phyloP scores from a whole-genome alignment of 2,888 invertebrate species.

The Rhagium mordax region DNA sequence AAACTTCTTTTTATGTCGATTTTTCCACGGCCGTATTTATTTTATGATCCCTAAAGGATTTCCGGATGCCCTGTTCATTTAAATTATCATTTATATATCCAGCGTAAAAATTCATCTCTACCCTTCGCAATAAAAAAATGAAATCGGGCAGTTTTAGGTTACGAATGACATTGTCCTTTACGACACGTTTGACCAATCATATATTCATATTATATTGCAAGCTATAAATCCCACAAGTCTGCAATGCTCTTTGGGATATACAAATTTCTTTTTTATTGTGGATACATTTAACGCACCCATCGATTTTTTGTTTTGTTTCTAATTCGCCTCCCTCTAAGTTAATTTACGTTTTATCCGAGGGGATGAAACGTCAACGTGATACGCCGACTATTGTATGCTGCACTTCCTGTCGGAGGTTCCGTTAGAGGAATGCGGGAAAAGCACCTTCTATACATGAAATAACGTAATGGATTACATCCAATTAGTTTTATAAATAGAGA shows the following conservation, averaged over 20 bases:
- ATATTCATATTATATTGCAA: neutral
- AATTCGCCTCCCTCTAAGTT: neutral
- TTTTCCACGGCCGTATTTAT: too few relatives aligned
- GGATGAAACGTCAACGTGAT: neutral
- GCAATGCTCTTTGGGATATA: neutral
- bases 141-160: neutral
- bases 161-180: neutral
- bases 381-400: neutral
- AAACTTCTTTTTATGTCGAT: too few relatives aligned
- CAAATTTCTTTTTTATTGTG: neutral
- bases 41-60: too few relatives aligned
- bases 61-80: too few relatives aligned
- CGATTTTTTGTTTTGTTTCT: neutral
- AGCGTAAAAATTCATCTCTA: neutral
- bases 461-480: constrained; percentile 15
- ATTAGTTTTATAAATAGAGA: constrained; percentile 13
- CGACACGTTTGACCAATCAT: neutral
- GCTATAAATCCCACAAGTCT: neutral
- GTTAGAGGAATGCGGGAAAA: neutral
- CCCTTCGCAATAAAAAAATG: neutral
- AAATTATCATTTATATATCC: too few relatives aligned
- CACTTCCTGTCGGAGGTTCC: neutral
- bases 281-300: neutral
- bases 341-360: neutral
- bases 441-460: neutral